A percentile compares a stretch with the other conserved stretches of the same genome.
Evolutionary conservation across 2,888 invertebrate species (phyloP).

Genomic region (Chymomyza caudatula): DNA sequence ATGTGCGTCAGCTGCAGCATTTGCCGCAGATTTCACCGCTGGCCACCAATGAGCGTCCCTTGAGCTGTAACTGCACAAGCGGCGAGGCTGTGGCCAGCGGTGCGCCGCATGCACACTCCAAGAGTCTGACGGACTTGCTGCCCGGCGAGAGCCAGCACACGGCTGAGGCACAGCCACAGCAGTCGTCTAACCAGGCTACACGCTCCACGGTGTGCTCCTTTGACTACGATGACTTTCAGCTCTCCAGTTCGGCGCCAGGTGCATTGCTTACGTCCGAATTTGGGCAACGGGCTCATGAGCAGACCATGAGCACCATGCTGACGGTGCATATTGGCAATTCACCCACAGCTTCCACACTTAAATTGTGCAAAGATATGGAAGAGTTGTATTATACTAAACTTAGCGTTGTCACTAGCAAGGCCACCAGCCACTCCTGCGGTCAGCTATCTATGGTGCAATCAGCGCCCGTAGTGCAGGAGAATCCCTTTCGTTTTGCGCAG

Average conservation of each 20-base stretch:
- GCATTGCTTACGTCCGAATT: constrained; percentile 59
- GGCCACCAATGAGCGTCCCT: constrained; percentile 77
- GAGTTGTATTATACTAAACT: constrained; percentile 3
- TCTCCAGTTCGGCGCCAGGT: constrained; percentile 72
- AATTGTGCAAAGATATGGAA: constrained; percentile 58
- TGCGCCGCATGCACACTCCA: constrained; percentile 46
- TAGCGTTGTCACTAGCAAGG: constrained; percentile 18
- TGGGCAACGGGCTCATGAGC: constrained; percentile 14
- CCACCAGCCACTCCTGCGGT: constrained; percentile 51
- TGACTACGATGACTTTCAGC: constrained; percentile 62
- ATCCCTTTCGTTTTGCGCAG: constrained; percentile 58
- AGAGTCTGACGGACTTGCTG: constrained; percentile 47
- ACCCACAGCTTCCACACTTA: constrained; percentile 65
- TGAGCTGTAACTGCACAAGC: constrained; percentile 73
- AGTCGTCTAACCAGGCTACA: neutral
- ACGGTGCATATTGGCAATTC: constrained; percentile 37
- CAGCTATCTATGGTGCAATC: constrained; percentile 49
- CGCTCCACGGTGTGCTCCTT: constrained; percentile 45
- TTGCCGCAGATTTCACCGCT: constrained; percentile 79
- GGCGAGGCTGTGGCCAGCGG: constrained; percentile 19
- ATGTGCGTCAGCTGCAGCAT: constrained; percentile 50
- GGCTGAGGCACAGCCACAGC: neutral
- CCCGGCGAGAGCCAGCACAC: neutral
- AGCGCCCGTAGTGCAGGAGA: constrained; percentile 48
- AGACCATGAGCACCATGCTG: neutral